phyloP scores from a whole-genome alignment of 2,888 invertebrate genomes.

The Lobophora halterata region DNA sequence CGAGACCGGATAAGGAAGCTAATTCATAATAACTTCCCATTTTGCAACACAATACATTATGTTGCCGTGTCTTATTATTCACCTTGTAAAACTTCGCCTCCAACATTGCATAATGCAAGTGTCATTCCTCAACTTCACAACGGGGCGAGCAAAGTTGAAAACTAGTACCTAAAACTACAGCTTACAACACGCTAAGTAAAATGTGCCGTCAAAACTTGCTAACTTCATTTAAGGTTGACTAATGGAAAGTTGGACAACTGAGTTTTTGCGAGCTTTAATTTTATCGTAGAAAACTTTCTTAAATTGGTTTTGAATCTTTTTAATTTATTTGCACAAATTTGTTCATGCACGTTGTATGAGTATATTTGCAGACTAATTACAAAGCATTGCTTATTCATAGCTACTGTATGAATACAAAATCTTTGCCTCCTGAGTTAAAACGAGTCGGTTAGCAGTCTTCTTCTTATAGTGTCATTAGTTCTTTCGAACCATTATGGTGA shows the following conservation, averaged over 20 bases:
- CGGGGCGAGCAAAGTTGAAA: constrained; percentile 27
- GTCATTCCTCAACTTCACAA: constrained; percentile 32
- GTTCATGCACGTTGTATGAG: too few species aligned
- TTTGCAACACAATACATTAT: constrained; percentile 15
- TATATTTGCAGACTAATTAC: too few species aligned
- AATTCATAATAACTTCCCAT: constrained; percentile 7
- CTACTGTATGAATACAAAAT: too few species aligned
- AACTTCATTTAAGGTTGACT: constrained; percentile 31
- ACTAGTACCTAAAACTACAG: constrained; percentile 25
- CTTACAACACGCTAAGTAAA: constrained; percentile 33
- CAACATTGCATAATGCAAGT: constrained; percentile 30
- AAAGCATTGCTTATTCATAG: too few species aligned
- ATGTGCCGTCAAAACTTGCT: constrained; percentile 33
- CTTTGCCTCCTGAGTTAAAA: too few species aligned
- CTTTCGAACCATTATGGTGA: too few species aligned
- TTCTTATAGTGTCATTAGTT: too few species aligned
- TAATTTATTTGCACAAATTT: constrained; percentile 16
- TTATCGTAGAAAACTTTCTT: constrained; percentile 24
- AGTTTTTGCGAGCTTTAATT: constrained; percentile 31
- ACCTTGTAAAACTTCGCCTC: constrained; percentile 23
- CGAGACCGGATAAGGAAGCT: too few species aligned
- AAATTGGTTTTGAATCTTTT: constrained; percentile 25
- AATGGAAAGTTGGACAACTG: constrained; percentile 31
- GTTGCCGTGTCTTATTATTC: constrained; percentile 15
- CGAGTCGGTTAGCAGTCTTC: too few species aligned